A percentile compares a stretch with the other conserved stretches of the same genome.
These are phyloP conservation scores for Phaenicophaeus curvirostris DNA, from an alignment of 2,797 vertebrate species.

Conservation along the genomic window DNA sequence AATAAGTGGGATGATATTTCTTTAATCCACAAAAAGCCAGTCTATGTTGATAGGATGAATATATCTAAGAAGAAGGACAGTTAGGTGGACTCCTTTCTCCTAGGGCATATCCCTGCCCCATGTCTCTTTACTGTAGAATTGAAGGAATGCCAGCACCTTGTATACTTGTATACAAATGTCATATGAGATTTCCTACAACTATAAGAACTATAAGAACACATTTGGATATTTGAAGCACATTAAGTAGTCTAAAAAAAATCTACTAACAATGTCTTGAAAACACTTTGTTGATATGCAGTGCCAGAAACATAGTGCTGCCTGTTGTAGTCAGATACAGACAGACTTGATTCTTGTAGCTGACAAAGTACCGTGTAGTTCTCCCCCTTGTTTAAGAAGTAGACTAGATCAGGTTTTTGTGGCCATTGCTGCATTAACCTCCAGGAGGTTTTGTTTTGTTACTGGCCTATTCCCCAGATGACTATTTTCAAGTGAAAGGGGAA, in stretches of 20 bases:
- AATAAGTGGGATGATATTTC: background rate
- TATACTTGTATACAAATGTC: background rate
- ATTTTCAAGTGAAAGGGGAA: constrained; percentile 37
- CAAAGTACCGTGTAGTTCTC: background rate
- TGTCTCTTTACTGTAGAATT: background rate
- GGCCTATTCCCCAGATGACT: constrained; percentile 5
- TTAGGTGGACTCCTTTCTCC: background rate
- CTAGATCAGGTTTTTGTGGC: background rate
- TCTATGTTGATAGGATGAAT: background rate
- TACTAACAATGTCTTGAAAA: background rate
- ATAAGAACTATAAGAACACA: background rate
- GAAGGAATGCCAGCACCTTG: background rate
- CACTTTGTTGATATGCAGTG: background rate
- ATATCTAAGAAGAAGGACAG: background rate
- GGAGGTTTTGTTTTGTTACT: constrained; percentile 23
- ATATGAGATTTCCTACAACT: background rate
- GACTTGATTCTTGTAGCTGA: background rate
- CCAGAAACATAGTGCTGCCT: background rate
- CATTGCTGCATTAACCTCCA: background rate
- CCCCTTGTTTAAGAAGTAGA: background rate
- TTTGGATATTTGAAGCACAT: background rate
- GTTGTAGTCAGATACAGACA: background rate
- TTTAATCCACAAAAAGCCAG: background rate
- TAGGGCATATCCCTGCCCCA: background rate
- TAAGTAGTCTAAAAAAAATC: background rate